Evolutionary conservation across 2,888 invertebrate species (phyloP), one percentile per base, ranked within the genome.

Genomic region (Pristionchus fissidentatus): DNA sequence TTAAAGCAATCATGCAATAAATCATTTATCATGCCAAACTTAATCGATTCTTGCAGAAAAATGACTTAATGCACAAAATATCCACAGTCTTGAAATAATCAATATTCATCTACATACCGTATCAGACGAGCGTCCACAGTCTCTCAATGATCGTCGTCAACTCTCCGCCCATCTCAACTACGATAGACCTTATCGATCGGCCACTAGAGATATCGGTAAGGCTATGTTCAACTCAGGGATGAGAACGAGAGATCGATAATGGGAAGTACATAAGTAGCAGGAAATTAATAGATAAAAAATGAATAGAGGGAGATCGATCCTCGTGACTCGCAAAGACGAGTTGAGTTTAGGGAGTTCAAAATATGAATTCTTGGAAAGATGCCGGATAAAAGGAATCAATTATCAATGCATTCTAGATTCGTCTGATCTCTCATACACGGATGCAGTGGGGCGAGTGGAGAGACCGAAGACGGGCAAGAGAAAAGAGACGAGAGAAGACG

Each of bases 401-500:
- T 22, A 22, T 8, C 3, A 32, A 15, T 49, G 81, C 62, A 26
- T 85, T 85, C 62, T 85, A 88, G 89, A 82, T 84, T 79, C 87
- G 5, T 88, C 87, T 49, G 92, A 93, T 84, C 86, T 93, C 41
- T 88, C 91, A 10, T 94, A 94, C 87, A 89, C 91, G 1, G 94
- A 94, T 88, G 93, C 94, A 3, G 89, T 94, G 22, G 93, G 93
- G 7, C 93, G 93, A 0, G 92, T 92, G 55, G 91, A 92, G 82
- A 90, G 94, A 46, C 94, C 94, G 8, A 93, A 93, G 87, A 94
- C 94, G 7, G 87, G 89, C 60, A 57, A 81, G 55, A 81, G 75
- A 32, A 79, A 55, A 35, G 66, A 46, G 41, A 92, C 94, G 66
- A 94, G 94, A 86, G 95, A 95, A 80, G 95, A 95, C 92, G 95